Evolutionary conservation across 2,113 vertebrate genomes (phyloP).

Genomic region (Thunnus thynnus): DNA sequence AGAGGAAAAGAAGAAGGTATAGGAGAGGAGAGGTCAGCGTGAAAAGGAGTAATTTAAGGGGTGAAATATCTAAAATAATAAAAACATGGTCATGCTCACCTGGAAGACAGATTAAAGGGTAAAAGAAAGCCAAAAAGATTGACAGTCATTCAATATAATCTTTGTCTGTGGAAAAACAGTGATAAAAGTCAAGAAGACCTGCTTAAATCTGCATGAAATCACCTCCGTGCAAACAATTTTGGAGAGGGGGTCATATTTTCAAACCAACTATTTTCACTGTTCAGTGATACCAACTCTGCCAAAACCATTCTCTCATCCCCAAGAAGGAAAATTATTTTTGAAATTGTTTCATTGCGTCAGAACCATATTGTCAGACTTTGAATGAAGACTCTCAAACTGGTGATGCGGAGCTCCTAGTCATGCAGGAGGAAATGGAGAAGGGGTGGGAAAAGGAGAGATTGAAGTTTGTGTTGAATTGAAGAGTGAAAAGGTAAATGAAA

Average conservation of each 20-base stretch:
- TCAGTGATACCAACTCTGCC: background rate
- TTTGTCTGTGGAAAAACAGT: background rate
- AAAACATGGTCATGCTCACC: background rate
- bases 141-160: background rate
- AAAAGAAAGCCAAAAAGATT: too few relatives aligned
- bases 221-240: background rate
- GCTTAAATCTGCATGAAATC: slow-evolving; percentile 19
- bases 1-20: background rate
- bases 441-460: background rate
- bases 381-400: background rate
- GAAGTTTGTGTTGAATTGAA: background rate
- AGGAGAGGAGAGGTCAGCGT: background rate
- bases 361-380: slow-evolving; percentile 2
- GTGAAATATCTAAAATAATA: background rate
- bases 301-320: background rate
- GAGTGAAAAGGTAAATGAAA: background rate
- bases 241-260: background rate
- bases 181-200: background rate
- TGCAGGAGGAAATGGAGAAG: background rate
- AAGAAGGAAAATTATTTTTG: slow-evolving; percentile 14
- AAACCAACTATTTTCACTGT: background rate
- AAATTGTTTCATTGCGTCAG: background rate
- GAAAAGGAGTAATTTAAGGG: background rate
- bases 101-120: too few relatives aligned
- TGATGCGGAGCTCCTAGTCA: background rate